phyloP scores from a whole-genome alignment of 2,113 vertebrate genomes.

The Geothlypis trichas region DNA sequence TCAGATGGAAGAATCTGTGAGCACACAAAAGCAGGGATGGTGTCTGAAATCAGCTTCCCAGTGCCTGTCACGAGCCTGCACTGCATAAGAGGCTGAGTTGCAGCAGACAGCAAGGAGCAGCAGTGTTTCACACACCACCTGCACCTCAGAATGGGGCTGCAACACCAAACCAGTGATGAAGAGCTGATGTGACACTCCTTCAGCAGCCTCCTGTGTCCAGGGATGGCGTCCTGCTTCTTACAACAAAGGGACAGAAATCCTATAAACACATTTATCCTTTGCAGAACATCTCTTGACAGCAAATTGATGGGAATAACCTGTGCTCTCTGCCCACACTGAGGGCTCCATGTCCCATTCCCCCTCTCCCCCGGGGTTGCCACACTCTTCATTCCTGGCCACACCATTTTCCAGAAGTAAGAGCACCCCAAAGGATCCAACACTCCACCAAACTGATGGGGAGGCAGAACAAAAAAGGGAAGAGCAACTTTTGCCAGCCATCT shows the following conservation, averaged over 20 bases:
- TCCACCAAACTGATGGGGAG: not conserved
- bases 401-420: not conserved
- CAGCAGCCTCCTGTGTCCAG: not conserved
- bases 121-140: not conserved
- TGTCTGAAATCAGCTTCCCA: not conserved
- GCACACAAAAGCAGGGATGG: rapidly evolving
- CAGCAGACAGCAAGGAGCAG: not conserved
- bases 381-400: not conserved
- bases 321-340: not conserved
- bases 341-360: not conserved
- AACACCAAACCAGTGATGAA: not conserved
- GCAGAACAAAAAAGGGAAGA: not conserved
- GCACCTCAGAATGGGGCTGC: not conserved
- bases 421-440: not conserved
- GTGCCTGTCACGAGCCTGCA: not conserved
- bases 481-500: not conserved
- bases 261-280: not conserved
- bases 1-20: not conserved
- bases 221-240: not conserved
- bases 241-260: not conserved
- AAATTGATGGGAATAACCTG: not conserved
- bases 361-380: not conserved
- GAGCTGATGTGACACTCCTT: not conserved
- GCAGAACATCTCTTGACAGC: not conserved
- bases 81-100: not conserved